A percentile compares a stretch with the other conserved stretches of the same genome.
Evolutionary conservation across 2,888 invertebrate genomes (phyloP).

Genomic region (Trichopoda pennipes): DNA sequence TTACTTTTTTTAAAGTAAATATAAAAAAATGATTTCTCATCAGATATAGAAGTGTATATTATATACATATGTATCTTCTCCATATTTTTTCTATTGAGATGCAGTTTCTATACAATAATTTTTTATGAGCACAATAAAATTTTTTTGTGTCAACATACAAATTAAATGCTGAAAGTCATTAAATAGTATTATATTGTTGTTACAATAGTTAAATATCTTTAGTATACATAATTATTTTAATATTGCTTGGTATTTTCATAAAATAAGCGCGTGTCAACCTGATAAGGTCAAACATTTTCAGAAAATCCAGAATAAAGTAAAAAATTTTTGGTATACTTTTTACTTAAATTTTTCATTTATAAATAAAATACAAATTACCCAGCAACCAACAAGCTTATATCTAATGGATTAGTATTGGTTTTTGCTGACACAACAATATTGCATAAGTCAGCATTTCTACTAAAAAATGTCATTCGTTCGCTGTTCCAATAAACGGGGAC

Average conservation of each 20-base stretch:
- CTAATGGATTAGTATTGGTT: too few relatives aligned
- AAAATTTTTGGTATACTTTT: too few relatives aligned
- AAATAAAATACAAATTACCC: too few relatives aligned
- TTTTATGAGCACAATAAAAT: slow-evolving; percentile 53
- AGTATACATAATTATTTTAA: slow-evolving; percentile 3
- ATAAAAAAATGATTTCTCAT: slow-evolving; percentile 34
- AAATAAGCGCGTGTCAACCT: not conserved
- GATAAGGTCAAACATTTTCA: slow-evolving; percentile 1
- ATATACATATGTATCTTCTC: too few relatives aligned
- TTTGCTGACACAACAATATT: too few relatives aligned
- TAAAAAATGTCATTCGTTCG: too few relatives aligned
- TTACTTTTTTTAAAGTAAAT: slow-evolving; percentile 19
- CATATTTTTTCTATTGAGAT: too few relatives aligned
- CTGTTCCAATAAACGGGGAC: too few relatives aligned
- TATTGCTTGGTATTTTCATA: slow-evolving; percentile 10
- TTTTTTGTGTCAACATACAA: slow-evolving; percentile 61
- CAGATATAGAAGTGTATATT: not conserved
- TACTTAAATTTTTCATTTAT: too few relatives aligned
- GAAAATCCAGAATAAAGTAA: too few relatives aligned
- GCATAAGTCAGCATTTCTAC: too few relatives aligned
- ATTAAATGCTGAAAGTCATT: slow-evolving; percentile 60
- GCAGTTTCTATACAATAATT: slow-evolving; percentile 1
- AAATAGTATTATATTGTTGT: slow-evolving; percentile 23
- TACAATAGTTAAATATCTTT: slow-evolving; percentile 19
- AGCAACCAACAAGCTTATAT: too few relatives aligned